These are phyloP conservation scores for Grallaria varia DNA, from an alignment of 2,113 vertebrate genomes.

Conservation along the genomic window DNA sequence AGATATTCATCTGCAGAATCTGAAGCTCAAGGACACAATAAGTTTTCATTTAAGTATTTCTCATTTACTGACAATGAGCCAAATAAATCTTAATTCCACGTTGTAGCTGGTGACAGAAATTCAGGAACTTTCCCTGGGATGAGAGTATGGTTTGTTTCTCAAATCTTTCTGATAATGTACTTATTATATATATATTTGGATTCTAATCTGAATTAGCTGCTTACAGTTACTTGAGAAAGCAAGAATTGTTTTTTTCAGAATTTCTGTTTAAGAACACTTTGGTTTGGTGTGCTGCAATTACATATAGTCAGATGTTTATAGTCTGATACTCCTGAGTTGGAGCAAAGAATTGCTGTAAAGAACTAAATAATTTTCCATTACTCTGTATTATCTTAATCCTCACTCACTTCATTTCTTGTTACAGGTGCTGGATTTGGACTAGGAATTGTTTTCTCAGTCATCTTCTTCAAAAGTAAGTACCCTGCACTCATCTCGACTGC, in stretches of 20 bases:
- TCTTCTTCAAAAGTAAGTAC: slow-evolving; percentile 93
- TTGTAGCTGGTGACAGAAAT: slow-evolving; percentile 23
- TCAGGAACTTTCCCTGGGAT: neutral
- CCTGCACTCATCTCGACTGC: neutral
- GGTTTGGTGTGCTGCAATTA: neutral
- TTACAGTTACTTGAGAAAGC: neutral
- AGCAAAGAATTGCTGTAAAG: neutral
- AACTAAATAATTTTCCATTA: neutral
- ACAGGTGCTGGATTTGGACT: slow-evolving; percentile 86
- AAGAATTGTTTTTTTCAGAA: neutral
- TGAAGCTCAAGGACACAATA: slow-evolving; percentile 38
- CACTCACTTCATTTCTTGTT: slow-evolving; percentile 21
- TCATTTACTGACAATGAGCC: slow-evolving; percentile 14
- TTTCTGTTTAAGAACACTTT: neutral
- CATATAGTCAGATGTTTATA: neutral
- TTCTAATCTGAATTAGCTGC: neutral
- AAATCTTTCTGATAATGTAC: neutral
- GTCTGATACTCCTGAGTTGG: neutral
- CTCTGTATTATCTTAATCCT: neutral
- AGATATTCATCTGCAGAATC: slow-evolving; percentile 50
- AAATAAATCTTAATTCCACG: slow-evolving; percentile 35
- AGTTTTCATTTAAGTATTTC: slow-evolving; percentile 46
- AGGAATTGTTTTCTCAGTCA: slow-evolving; percentile 86
- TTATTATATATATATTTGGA: neutral
- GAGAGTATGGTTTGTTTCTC: neutral